Base-by-base conservation (phyloP, 2,113 vertebrate species). In the Canis aureus region DNA sequence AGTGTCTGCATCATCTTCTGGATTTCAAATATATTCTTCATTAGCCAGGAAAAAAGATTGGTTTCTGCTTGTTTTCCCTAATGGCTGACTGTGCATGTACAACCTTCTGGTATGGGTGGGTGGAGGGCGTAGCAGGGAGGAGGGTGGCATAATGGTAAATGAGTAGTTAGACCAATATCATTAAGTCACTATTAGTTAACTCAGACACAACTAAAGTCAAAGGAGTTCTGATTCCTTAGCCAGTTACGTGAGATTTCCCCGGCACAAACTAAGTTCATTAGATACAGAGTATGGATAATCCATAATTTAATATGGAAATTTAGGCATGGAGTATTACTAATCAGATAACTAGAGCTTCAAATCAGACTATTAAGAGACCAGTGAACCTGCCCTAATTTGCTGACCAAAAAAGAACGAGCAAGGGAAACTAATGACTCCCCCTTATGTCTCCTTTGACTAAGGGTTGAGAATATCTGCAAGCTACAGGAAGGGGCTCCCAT, bases 271-370 rank as follows among this genome's bases (percentile, higher is more conserved):
- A 78, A 81, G 12, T 90, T 95, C 91, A 92, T 84, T 86, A 92
- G 64, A 64, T 60, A 74, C 55, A 66, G 83, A 84, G 62, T 53
- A 69, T 87, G 62, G 84, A 38, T 96, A 94, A 96, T 81, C 57
- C 64, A 82, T 96, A 90, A 83, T 87, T 91, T 84, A 74, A 84
- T 69, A 94, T 69, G 76, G 60, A 97, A 78, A 92, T 79, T 86
- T 27, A 51, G 79, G 85, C 64, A 64, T 1, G 10, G 17, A 74
- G 43, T 95, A 20, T 69, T 62, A 80, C 83, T 90, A 73, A 97
- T 86, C 88, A 97, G 95, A 86, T 87, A 95, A 69, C 62, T 13
- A 90, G 73, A 62, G 71, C 49, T 43, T 97, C 74, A 74, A 82
- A 90, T 82, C 35, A 91, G 86, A 88, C 25, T 6, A 49, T n/a